A percentile compares a stretch with the other conserved stretches of the same genome.
Conservation (phyloP, 2,888 invertebrate genomes). For the Andricus quercusramuli region DNA sequence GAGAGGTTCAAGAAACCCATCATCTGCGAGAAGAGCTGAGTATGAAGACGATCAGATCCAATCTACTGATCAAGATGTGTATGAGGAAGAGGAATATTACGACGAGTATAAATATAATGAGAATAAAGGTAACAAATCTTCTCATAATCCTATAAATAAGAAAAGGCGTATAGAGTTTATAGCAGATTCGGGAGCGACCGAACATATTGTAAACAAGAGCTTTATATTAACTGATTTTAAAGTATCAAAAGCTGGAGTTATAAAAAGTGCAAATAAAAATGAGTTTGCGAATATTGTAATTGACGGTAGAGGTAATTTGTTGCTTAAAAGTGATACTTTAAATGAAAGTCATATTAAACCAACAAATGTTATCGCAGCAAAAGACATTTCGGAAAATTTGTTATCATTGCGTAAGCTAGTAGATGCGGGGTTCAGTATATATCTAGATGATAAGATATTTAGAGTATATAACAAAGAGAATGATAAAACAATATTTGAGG, state of each 20-base stretch:
- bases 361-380: constrained; percentile 55
- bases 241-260: no score
- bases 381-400: constrained; percentile 57
- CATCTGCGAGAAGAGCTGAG: no score
- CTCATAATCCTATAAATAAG: not conserved
- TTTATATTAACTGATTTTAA: no score
- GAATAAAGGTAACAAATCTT: constrained; percentile 36
- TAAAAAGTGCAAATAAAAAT: no score
- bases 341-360: constrained; percentile 49
- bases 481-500: constrained; percentile 51
- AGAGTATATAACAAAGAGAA: constrained; percentile 50
- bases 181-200: no score
- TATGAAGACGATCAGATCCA: no score
- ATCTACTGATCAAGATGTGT: not conserved
- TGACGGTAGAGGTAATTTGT: constrained; percentile 51
- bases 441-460: constrained; percentile 51
- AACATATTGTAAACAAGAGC: no score
- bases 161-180: no score
- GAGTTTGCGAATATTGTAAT: no score
- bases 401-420: constrained; percentile 56
- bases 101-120: not conserved
- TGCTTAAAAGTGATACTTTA: constrained; percentile 46
- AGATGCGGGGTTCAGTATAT: constrained; percentile 46
- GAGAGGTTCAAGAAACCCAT: constrained; percentile 41
- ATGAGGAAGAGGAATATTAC: constrained; percentile 13